Conservation (phyloP, 2,888 invertebrate species). For the Altica lythri region DNA sequence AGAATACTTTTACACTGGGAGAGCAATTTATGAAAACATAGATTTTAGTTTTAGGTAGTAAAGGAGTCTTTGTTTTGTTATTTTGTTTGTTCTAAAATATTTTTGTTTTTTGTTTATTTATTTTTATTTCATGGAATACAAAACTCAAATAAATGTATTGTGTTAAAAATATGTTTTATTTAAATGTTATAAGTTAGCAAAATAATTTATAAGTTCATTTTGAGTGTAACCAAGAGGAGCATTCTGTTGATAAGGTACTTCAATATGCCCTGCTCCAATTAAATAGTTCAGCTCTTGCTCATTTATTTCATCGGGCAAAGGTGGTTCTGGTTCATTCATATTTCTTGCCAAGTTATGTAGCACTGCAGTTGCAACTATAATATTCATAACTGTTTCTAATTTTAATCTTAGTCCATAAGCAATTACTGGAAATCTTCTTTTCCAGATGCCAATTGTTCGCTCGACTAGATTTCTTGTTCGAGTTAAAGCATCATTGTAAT, state of each 20-base stretch:
- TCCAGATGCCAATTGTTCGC: no score
- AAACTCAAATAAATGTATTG: no score
- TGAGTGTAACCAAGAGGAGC: neutral
- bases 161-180: neutral
- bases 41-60: no score
- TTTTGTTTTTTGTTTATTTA: no score
- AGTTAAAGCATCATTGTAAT: slow-evolving; percentile 16
- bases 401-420: slow-evolving; percentile 23
- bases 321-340: slow-evolving; percentile 25
- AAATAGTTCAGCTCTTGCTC: slow-evolving; percentile 14
- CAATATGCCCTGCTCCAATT: neutral
- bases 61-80: no score
- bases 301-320: slow-evolving; percentile 17
- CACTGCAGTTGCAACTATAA: slow-evolving; percentile 28
- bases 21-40: no score
- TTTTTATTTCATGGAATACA: neutral
- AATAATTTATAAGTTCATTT: neutral
- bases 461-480: slow-evolving; percentile 19
- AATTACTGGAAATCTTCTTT: slow-evolving; percentile 40
- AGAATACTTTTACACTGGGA: no score
- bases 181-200: neutral
- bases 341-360: slow-evolving; percentile 24
- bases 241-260: slow-evolving; percentile 1
- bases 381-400: slow-evolving; percentile 12
- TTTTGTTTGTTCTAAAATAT: no score